Evolutionary conservation across 2,888 invertebrate species (phyloP), one percentile per base, ranked within the genome.

Genomic region (Tinea trinotella): DNA sequence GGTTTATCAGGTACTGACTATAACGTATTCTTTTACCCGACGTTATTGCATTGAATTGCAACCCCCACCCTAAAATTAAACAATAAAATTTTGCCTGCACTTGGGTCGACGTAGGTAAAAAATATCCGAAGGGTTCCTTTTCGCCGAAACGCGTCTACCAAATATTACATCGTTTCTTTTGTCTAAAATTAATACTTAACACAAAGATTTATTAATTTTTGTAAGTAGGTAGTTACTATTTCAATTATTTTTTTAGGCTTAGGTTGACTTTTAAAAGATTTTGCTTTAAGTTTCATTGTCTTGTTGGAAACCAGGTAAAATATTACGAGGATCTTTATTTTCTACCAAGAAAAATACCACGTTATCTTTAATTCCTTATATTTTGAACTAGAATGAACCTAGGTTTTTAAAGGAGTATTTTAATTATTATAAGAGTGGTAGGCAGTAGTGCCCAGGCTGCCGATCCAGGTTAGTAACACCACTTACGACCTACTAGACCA

Each of bases 1-100:
- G 40, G 13, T 40, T 15, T 15, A 13, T 17, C 46, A 46, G 46
- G 46, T 46, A 46, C 17, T 46, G 46, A 40, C 12, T 15, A 13
- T 15, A 40, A 2, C 15, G 46, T 17, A 15, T 46, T 46, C 18
- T 19, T 46, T 17, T 46, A 46, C 6, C 46, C 2, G 15, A 46
- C 7, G 15, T 12, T 40, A 15, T 13, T 2, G 40, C 40, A 7
- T 40, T 15, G 17, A 46, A 46, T 19, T 46, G 3, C 18, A 17
- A 18, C 18, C 46, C 46, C 46, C 46, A 46, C 46, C 46, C 46
- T 46, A 18, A 17, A 10, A 12, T 2, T 12, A 4, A 46, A 46
- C 46, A 46, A 46, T 46, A 18, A 17, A 17, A 18, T 46, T 18
- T n/a, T 3, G 19, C 46, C 19, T 46, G 46, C 18, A 40, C 15